Conservation (phyloP, 2,888 invertebrate genomes). For the Labia minor region DNA sequence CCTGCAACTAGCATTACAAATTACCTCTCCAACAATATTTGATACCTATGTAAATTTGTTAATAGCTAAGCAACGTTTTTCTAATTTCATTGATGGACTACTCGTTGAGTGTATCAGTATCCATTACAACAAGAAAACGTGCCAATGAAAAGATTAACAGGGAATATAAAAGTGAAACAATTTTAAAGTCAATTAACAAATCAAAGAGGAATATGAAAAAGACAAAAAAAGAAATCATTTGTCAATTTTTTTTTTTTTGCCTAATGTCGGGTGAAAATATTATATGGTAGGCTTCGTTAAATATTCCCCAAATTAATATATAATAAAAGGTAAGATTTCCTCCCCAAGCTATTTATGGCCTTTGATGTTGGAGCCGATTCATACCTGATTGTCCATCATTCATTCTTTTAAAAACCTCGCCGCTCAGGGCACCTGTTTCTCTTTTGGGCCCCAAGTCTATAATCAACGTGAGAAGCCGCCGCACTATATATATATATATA, state of each 20-base stretch:
- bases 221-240: too few relatives aligned
- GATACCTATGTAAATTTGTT: too few relatives aligned
- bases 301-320: not conserved
- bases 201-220: not conserved
- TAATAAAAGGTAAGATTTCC: constrained; percentile 3
- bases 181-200: not conserved
- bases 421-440: not conserved
- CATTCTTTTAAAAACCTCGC: constrained; percentile 1
- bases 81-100: too few relatives aligned
- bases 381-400: not conserved
- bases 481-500: not conserved
- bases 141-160: too few relatives aligned
- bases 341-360: not conserved
- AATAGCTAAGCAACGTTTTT: too few relatives aligned
- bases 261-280: not conserved
- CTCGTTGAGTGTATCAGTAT: too few relatives aligned
- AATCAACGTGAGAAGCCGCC: constrained; percentile 7
- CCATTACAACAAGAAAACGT: too few relatives aligned
- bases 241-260: not conserved
- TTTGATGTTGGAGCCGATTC: not conserved
- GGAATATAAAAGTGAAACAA: too few relatives aligned
- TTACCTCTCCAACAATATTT: too few relatives aligned
- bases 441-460: not conserved
- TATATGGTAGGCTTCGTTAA: not conserved
- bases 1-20: too few relatives aligned